Evolutionary conservation across 2,113 vertebrate species (phyloP), one percentile per base, ranked within the genome.

Genomic region (Burhinus bistriatus): DNA sequence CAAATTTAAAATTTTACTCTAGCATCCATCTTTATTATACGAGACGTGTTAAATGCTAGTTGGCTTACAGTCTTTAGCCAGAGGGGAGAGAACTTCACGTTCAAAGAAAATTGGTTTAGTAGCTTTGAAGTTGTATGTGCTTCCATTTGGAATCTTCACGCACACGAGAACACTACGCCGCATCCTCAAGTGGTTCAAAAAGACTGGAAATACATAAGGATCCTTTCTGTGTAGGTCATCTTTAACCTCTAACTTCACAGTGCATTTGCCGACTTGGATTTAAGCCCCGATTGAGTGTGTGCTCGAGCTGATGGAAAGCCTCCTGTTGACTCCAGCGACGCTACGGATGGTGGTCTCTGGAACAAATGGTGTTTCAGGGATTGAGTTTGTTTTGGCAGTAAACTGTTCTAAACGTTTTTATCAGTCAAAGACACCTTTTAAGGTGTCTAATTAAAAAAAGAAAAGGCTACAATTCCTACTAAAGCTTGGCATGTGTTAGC

Each of bases 341-440:
- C 94, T 22, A 1, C 20, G 72, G 57, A 11, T 84, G 84, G 72
- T 58, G 69, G 57, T 55, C 77, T 75, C 77, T 1, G 51, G 76
- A 95, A 49, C 59, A 44, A 59, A 44, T 32, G 55, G 47, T 75
- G 61, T 1, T 84, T 45, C 21, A 30, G 6, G 87, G 75, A 84
- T 92, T 89, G 76, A 27, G 58, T 77, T 91, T 87, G 57, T 87
- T 80, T 84, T 96, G 80, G 55, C 91, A 89, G 72, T 23, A 70
- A 68, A 57, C 13, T 4, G 12, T 54, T 75, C 15, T 1, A 51
- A n/a, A 27, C 0, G 3, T 21, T 72, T 96, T 96, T 95, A 94
- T 96, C 95, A 89, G 84, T 42, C 1, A 2, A 5, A 87, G 89
- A 68, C 95, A 96, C 91, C 89, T 96, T 96, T 94, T 65, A 59